Conservation (phyloP, 2,888 invertebrate species). For the Euzetes globulus region DNA sequence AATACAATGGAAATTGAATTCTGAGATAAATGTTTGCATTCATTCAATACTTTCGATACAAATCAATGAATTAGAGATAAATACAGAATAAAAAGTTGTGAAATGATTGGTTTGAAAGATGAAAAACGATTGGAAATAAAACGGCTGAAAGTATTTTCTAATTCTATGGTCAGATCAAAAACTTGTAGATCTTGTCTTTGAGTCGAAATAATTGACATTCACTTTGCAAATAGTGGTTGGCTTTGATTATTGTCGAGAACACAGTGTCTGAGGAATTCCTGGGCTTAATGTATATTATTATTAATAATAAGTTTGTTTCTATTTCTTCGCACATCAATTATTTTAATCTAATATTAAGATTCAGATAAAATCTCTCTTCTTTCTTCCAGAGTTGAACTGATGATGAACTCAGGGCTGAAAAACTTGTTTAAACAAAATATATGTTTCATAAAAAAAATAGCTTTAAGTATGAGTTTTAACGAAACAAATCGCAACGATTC, state of each 20-base stretch:
- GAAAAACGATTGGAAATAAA: background rate
- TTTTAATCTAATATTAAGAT: conserved; percentile 5
- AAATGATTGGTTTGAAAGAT: no score
- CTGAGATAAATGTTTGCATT: no score
- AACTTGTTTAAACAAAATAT: background rate
- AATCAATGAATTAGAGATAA: no score
- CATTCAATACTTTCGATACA: no score
- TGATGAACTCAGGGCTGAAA: conserved; percentile 4
- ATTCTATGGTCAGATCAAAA: background rate
- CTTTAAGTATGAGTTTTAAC: background rate
- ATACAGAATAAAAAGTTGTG: no score
- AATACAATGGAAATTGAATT: background rate
- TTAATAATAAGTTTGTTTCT: background rate
- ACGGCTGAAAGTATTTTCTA: background rate
- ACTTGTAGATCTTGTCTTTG: background rate
- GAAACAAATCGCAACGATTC: background rate
- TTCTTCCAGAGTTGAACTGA: background rate
- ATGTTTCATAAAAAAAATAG: background rate
- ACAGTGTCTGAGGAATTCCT: background rate
- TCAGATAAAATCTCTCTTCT: background rate
- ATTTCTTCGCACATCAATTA: background rate
- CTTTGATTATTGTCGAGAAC: background rate
- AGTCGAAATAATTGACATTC: background rate
- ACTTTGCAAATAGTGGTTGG: background rate
- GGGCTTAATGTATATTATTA: background rate